Evolutionary conservation across 92 coral and sea anemone species (phyloP), one percentile per base, ranked within the genome.

Genomic region (Zoanthus sansibaricus): DNA sequence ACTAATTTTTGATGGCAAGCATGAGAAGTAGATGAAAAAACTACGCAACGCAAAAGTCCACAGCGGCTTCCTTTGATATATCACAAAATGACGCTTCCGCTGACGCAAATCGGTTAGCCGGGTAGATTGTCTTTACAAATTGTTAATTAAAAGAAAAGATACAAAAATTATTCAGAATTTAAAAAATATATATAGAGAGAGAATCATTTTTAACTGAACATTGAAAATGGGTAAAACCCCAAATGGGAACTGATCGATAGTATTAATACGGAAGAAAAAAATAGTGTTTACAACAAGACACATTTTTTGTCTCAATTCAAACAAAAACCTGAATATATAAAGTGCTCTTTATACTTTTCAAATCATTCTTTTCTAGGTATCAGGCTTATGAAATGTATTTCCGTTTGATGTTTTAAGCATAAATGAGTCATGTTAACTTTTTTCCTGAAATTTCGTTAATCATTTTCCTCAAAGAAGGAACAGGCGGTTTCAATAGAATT

Each of bases 21-120:
- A 32, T 17, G 75, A 46, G 74, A 80, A 67, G 25, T 64, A 20
- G 64, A 68, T 80, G 75, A 80, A 72, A 90, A 90, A 73, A 84
- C 86, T 77, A n/a, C 25, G 77, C 8, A 78, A 79, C 87, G 80
- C 74, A 6, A 85, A 86, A 86, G 72, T 86, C 87, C 25, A 64
- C 79, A 76, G 83, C 92, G 92, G 92, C 73, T 17, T 32, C 87
- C 69, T 90, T 90, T 90, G 92, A 89, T 58, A 72, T 78, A 45
- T 25, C 83, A 55, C 10, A 59, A 58, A 61, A 32, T 62, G 87
- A 80, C 92, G 84, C 56, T 59, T n/a, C 9, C 51, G 31, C 51
- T 90, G 92, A 90, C 92, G 92, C 79, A 88, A 86, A 54, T 73
- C 47, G 54, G 66, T 13, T 61, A 37, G 77, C 62, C 18, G 72